Conservation (phyloP, 2,797 vertebrate species). For the Onychomys arenicola region DNA sequence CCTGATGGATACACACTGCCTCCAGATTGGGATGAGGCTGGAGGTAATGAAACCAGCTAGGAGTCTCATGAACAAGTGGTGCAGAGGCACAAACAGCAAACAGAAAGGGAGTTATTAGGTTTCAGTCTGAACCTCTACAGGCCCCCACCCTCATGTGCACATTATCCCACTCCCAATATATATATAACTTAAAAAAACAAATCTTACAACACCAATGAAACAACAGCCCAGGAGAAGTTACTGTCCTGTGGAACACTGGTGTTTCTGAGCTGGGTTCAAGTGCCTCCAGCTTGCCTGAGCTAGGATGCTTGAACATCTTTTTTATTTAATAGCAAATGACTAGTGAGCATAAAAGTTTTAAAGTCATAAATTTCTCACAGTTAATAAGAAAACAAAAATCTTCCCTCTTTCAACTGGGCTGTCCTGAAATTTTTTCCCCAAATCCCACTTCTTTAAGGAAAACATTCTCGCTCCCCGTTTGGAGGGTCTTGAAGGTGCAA, state of each 20-base stretch:
- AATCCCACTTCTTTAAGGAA: background rate
- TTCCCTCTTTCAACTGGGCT: background rate
- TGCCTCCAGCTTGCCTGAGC: rapidly evolving
- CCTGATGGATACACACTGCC: background rate
- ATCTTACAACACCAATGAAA: background rate
- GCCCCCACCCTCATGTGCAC: background rate
- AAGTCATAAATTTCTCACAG: background rate
- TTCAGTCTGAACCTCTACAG: background rate
- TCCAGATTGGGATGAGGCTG: background rate
- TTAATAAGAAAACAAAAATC: background rate
- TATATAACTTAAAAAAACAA: background rate
- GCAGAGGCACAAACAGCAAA: background rate
- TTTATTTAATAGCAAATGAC: too few species aligned
- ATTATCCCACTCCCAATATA: background rate
- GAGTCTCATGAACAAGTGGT: background rate
- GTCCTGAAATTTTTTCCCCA: background rate
- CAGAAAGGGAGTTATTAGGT: background rate
- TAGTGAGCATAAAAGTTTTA: background rate
- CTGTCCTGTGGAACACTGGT: background rate
- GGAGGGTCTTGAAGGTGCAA: background rate
- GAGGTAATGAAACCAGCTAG: background rate
- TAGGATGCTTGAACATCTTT: background rate
- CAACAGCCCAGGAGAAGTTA: background rate
- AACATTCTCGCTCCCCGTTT: background rate
- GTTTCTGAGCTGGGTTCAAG: background rate